These are phyloP conservation scores for Rhizomys pruinosus DNA, from an alignment of 2,113 vertebrate species.

Conservation along the genomic window DNA sequence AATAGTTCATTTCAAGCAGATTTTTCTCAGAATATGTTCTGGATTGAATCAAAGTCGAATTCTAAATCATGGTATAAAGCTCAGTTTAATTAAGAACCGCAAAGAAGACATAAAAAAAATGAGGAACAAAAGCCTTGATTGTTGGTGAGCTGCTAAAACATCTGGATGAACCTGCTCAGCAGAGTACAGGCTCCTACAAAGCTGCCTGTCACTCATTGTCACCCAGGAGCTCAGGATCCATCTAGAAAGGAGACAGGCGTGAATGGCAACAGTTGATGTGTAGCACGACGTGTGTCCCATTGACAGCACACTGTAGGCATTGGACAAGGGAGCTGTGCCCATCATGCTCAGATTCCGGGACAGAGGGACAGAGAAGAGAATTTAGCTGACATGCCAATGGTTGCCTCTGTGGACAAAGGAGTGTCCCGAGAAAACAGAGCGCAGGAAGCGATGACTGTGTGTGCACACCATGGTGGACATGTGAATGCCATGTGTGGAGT, in stretches of 20 bases:
- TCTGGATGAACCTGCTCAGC: neutral
- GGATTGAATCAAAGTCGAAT: constrained; percentile 41
- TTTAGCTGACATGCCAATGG: neutral
- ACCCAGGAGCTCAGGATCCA: neutral
- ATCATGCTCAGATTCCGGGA: neutral
- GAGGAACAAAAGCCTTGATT: constrained; percentile 4
- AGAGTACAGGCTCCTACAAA: neutral
- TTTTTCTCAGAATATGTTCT: constrained; percentile 26
- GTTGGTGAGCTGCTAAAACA: constrained; percentile 34
- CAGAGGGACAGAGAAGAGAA: neutral
- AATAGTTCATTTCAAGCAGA: neutral
- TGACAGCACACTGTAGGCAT: fast-evolving
- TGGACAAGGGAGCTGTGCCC: neutral
- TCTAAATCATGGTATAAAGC: constrained; percentile 23
- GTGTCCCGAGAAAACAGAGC: fast-evolving
- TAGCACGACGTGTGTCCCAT: neutral
- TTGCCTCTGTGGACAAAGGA: neutral
- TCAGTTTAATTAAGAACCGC: constrained; percentile 3
- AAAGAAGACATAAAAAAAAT: neutral
- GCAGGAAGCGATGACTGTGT: neutral
- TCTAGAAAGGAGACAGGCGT: neutral
- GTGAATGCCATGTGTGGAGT: neutral
- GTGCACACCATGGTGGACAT: neutral
- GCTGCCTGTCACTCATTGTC: neutral
- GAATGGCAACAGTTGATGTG: neutral